A percentile compares a stretch with the other conserved stretches of the same genome.
Conservation (phyloP, 2,888 invertebrate genomes). For the Xestia c-nigrum region DNA sequence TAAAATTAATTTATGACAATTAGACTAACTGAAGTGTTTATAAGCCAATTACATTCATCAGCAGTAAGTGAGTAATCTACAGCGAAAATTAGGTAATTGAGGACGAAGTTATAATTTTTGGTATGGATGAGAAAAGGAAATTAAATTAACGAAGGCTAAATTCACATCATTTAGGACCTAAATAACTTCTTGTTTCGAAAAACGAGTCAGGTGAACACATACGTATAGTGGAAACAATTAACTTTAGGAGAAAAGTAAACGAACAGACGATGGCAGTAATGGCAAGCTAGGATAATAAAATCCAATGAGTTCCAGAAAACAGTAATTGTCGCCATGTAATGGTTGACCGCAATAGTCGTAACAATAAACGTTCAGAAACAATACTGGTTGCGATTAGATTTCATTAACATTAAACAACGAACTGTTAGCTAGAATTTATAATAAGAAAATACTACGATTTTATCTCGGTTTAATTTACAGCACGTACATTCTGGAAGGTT, state of each 20-base stretch:
- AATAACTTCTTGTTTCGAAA: background rate
- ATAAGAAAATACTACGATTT: conserved; percentile 34
- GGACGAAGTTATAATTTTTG: conserved; percentile 26
- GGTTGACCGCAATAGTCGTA: conserved; percentile 49
- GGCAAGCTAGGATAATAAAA: conserved; percentile 51
- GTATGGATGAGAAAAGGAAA: conserved; percentile 12
- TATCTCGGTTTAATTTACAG: conserved; percentile 40
- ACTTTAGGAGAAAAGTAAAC: conserved; percentile 17
- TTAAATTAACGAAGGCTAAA: conserved; percentile 21
- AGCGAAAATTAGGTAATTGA: conserved; percentile 30
- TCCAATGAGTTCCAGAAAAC: conserved; percentile 47
- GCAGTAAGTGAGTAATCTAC: conserved; percentile 24
- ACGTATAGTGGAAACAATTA: background rate
- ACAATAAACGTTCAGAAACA: conserved; percentile 53
- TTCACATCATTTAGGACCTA: conserved; percentile 9
- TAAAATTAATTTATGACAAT: conserved; percentile 36
- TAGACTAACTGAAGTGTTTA: conserved; percentile 40
- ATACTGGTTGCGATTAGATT: conserved; percentile 46
- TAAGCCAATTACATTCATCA: conserved; percentile 50
- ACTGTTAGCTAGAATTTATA: conserved; percentile 20
- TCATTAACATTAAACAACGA: conserved; percentile 34
- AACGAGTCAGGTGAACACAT: background rate
- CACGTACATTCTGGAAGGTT: conserved; percentile 42
- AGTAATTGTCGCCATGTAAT: conserved; percentile 57
- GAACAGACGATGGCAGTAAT: conserved; percentile 30